These are phyloP conservation scores for Tupaia tana DNA, from an alignment of 2,113 vertebrate species.

Conservation along the genomic window DNA sequence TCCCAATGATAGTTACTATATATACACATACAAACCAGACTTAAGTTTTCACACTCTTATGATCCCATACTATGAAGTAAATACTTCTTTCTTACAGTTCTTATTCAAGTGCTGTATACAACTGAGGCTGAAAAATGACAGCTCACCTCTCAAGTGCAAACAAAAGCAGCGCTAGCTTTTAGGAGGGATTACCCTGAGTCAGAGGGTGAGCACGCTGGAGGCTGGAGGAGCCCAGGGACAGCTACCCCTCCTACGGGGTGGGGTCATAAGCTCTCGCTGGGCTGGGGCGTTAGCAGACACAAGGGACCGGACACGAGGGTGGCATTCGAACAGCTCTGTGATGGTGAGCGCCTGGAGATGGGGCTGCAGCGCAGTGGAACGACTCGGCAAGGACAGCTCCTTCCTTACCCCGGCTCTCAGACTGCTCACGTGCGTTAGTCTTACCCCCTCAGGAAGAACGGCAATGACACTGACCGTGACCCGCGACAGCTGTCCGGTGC, in stretches of 20 bases:
- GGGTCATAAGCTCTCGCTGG: neutral
- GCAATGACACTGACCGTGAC: neutral
- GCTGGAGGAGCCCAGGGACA: neutral
- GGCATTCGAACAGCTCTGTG: neutral
- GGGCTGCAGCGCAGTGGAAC: no score
- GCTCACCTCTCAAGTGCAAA: neutral
- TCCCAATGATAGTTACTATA: conserved; percentile 11
- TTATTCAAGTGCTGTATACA: neutral
- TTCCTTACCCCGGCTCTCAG: neutral
- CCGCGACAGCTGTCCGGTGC: neutral
- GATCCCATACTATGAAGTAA: neutral
- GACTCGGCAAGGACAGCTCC: neutral
- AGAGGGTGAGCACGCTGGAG: neutral
- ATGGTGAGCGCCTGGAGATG: no score
- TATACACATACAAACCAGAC: neutral
- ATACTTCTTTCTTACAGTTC: neutral
- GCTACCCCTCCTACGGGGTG: neutral
- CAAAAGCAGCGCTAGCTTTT: neutral
- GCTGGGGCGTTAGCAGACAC: neutral
- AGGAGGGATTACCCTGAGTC: neutral
- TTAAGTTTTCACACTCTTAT: neutral
- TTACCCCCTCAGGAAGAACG: neutral
- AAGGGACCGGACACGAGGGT: neutral
- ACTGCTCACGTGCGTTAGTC: neutral
- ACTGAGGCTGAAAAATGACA: neutral